These are phyloP conservation scores for Pseudopipra pipra DNA, from an alignment of 2,113 vertebrate genomes.

Conservation along the genomic window DNA sequence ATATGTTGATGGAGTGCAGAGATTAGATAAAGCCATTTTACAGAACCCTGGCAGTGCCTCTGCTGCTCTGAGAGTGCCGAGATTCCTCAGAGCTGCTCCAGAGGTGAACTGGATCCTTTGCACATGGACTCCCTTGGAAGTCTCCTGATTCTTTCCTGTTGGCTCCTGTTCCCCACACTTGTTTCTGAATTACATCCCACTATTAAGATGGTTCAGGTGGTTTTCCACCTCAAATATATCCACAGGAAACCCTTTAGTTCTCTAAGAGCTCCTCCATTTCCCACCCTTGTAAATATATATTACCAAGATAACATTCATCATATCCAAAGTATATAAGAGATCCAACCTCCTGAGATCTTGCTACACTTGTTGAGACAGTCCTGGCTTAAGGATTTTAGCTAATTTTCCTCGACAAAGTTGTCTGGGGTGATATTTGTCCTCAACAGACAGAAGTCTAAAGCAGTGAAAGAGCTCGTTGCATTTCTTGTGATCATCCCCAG, in stretches of 20 bases:
- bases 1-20: background rate
- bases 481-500: background rate
- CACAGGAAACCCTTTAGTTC: background rate
- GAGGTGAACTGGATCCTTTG: background rate
- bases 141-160: background rate
- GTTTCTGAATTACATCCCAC: background rate
- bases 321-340: background rate
- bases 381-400: background rate
- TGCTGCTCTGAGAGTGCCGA: background rate
- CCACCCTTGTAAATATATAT: background rate
- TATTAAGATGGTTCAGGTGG: background rate
- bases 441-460: background rate
- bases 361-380: background rate
- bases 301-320: background rate
- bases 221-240: background rate
- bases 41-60: background rate
- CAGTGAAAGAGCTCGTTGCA: background rate
- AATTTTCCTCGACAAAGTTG: background rate
- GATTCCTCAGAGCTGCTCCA: background rate
- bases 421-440: background rate
- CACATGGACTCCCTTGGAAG: background rate
- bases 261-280: background rate
- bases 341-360: background rate
- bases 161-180: accelerated
- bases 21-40: background rate